Conservation (phyloP, 2,888 invertebrate species). For the Selenia dentaria region DNA sequence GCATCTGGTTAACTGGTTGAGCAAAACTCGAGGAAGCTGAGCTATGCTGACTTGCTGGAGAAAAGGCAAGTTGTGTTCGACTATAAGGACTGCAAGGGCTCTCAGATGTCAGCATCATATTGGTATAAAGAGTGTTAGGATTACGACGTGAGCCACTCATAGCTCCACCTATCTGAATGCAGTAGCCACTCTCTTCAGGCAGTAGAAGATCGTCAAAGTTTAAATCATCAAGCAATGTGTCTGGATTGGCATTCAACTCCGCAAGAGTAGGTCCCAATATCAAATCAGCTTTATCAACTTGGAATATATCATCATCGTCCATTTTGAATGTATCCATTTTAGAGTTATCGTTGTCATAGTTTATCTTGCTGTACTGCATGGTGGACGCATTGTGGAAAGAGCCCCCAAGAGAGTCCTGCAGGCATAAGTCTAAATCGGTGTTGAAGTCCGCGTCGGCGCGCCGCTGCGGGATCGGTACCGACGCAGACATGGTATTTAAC, state of each 20-base stretch:
- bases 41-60: slow-evolving; percentile 88
- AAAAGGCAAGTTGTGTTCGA: slow-evolving; percentile 81
- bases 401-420: slow-evolving; percentile 74
- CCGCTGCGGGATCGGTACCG: slow-evolving; percentile 87
- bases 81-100: slow-evolving; percentile 83
- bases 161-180: slow-evolving; percentile 78
- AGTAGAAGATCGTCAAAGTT: slow-evolving; percentile 93
- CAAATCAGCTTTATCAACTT: slow-evolving; percentile 94
- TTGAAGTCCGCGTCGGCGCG: slow-evolving; percentile 80
- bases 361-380: slow-evolving; percentile 68
- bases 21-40: slow-evolving; percentile 80
- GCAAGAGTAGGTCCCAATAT: slow-evolving; percentile 93
- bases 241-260: slow-evolving; percentile 94
- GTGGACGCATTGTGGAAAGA: slow-evolving; percentile 70
- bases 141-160: slow-evolving; percentile 68
- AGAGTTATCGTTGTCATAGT: slow-evolving; percentile 68
- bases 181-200: slow-evolving; percentile 88
- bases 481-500: slow-evolving; percentile 78
- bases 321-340: slow-evolving; percentile 88
- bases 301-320: slow-evolving; percentile 95
- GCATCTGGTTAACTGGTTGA: slow-evolving; percentile 73
- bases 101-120: slow-evolving; percentile 55
- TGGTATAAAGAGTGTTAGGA: slow-evolving; percentile 48
- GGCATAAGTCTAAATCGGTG: slow-evolving; percentile 82
- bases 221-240: slow-evolving; percentile 91